Conservation (phyloP, 2,797 vertebrate genomes). For the Saxicola maurus region DNA sequence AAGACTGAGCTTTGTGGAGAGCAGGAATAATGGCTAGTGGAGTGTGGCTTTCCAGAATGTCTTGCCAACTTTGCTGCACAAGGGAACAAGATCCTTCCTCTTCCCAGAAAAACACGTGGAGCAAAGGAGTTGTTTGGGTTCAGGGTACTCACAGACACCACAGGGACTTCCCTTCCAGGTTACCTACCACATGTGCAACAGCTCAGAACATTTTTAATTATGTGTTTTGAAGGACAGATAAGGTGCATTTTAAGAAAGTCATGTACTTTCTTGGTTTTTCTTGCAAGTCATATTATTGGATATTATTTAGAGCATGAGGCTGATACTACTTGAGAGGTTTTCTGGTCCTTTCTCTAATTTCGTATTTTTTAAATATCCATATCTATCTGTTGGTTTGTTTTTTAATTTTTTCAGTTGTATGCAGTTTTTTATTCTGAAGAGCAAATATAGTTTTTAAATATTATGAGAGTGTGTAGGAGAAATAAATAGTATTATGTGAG, state of each 20-base stretch:
- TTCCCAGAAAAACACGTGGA: neutral
- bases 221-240: neutral
- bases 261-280: neutral
- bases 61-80: neutral
- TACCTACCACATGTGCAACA: neutral
- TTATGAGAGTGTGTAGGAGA: neutral
- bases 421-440: neutral
- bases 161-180: neutral
- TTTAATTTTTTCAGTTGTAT: neutral
- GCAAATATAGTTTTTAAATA: neutral
- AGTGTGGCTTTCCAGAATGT: neutral
- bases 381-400: neutral
- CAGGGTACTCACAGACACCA: neutral
- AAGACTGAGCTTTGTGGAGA: neutral
- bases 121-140: neutral
- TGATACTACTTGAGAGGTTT: neutral
- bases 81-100: neutral
- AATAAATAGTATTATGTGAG: neutral
- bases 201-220: neutral
- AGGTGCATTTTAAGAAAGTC: neutral
- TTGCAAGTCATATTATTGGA: neutral
- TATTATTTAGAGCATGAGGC: neutral
- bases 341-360: neutral
- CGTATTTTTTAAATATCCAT: neutral
- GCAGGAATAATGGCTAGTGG: neutral